These are phyloP conservation scores for Myotis brandtii DNA, from an alignment of 2,113 vertebrate species.

Conservation along the genomic window DNA sequence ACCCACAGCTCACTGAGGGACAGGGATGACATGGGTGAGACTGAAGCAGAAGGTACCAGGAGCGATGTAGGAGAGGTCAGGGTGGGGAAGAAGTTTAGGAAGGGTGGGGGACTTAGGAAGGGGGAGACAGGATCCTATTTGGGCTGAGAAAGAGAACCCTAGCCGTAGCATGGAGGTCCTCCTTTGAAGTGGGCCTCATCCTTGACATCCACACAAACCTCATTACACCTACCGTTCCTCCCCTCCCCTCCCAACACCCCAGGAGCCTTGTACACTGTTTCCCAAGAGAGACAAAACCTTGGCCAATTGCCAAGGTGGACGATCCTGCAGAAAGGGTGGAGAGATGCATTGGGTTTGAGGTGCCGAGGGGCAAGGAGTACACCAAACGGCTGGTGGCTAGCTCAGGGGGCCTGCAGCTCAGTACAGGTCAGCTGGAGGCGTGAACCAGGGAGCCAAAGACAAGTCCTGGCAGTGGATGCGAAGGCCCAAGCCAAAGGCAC, in stretches of 20 bases:
- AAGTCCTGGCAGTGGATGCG: neutral
- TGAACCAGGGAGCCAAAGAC: neutral
- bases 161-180: neutral
- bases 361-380: neutral
- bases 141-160: neutral
- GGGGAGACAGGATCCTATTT: neutral
- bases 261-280: neutral
- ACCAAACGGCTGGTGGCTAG: fast-evolving
- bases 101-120: neutral
- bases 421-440: neutral
- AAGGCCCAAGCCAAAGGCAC: neutral
- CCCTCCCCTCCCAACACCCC: neutral
- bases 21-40: neutral
- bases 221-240: neutral
- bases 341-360: neutral
- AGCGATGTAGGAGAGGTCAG: neutral
- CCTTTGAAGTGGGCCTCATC: neutral
- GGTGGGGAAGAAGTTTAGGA: neutral
- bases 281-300: neutral
- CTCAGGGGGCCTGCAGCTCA: neutral
- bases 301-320: neutral
- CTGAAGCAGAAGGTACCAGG: neutral
- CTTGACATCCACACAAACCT: neutral
- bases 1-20: neutral
- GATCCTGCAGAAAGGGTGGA: neutral